phyloP scores from a whole-genome alignment of 2,888 invertebrate species.

The Cryptocephalus primarius region DNA sequence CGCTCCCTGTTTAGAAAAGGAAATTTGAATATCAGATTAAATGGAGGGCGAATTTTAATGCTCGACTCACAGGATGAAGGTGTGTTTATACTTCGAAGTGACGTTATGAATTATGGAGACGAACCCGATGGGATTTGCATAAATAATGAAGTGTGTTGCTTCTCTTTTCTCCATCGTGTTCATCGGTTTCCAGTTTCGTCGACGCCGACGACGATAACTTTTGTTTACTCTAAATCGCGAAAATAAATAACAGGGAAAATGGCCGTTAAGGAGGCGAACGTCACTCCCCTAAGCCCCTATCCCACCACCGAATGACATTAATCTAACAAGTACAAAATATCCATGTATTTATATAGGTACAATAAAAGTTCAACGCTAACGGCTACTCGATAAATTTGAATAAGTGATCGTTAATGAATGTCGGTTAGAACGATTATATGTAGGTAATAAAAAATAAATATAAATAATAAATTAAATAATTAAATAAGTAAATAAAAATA shows the following conservation, averaged over 20 bases:
- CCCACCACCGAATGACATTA: too few species aligned
- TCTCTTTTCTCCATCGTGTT: background rate
- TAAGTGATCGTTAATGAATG: too few species aligned
- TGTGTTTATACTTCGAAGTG: background rate
- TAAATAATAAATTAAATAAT: too few species aligned
- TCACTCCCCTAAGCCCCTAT: too few species aligned
- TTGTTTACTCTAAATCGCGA: background rate
- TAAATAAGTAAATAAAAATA: too few species aligned
- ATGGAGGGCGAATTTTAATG: slow-evolving; percentile 5
- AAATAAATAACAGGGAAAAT: background rate
- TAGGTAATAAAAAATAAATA: too few species aligned
- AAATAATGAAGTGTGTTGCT: background rate
- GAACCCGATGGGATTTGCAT: background rate
- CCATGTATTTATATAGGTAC: too few species aligned
- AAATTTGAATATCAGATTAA: slow-evolving; percentile 6
- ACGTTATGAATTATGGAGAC: background rate
- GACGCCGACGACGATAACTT: background rate
- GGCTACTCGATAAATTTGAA: too few species aligned
- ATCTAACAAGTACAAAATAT: too few species aligned
- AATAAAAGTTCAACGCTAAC: too few species aligned
- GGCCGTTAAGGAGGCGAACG: background rate
- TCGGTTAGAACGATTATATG: too few species aligned
- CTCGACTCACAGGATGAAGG: background rate
- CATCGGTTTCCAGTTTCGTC: background rate
- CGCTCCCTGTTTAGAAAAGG: background rate